Conservation (phyloP, 2,888 invertebrate species). For the Epistrophe grossulariae region DNA sequence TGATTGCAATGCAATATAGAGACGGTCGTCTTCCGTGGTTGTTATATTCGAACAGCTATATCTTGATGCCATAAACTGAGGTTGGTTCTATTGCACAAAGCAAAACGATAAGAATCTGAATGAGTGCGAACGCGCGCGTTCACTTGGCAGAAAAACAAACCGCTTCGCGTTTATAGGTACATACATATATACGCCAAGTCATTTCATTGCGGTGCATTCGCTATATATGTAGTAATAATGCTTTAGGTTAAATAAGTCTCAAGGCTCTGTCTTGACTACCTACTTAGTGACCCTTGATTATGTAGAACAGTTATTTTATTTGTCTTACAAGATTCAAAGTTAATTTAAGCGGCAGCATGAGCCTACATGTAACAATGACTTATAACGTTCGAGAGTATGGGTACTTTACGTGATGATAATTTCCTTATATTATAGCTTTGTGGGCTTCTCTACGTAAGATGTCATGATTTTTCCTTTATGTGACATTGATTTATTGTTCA, state of each 20-base stretch:
- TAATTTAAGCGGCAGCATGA: background rate
- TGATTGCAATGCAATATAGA: constrained; percentile 19
- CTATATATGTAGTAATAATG: background rate
- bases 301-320: constrained; percentile 43
- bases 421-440: background rate
- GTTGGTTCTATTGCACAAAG: constrained; percentile 21
- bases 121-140: constrained; percentile 31
- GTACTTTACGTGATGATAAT: background rate
- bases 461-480: too few relatives aligned
- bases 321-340: constrained; percentile 14
- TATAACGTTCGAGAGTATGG: background rate
- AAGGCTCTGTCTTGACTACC: constrained; percentile 15
- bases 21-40: constrained; percentile 2
- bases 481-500: too few relatives aligned
- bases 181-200: background rate
- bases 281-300: constrained; percentile 21
- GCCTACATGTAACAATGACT: background rate
- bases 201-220: constrained; percentile 18
- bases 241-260: constrained; percentile 14
- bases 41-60: background rate
- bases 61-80: constrained; percentile 21
- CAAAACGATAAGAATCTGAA: constrained; percentile 29
- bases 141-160: background rate
- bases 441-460: background rate
- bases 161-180: background rate